A percentile compares a stretch with the other conserved stretches of the same genome.
These are phyloP conservation scores for Syngnathus typhle DNA, from an alignment of 2,113 vertebrate species.

Conservation along the genomic window DNA sequence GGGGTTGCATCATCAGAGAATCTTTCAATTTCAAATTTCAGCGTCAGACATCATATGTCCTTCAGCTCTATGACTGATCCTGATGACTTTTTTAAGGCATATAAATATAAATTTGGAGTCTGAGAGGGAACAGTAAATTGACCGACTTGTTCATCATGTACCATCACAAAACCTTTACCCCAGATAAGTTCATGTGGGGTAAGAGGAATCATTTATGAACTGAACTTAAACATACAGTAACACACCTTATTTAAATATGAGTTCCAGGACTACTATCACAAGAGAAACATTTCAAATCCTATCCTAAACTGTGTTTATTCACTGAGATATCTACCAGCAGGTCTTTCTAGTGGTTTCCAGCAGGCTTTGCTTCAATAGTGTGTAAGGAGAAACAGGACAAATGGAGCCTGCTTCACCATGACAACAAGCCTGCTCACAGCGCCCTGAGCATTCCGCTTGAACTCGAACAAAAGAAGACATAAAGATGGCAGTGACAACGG, in stretches of 20 bases:
- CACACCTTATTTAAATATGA: background rate
- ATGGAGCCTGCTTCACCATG: too few species aligned
- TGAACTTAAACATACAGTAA: slow-evolving; percentile 4
- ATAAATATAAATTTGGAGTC: slow-evolving; percentile 12
- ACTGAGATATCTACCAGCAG: background rate
- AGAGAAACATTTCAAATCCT: background rate
- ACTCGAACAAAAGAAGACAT: too few species aligned
- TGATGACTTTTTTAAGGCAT: slow-evolving; percentile 13
- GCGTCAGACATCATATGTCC: background rate
- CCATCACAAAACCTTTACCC: slow-evolving; percentile 3
- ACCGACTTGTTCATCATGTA: background rate
- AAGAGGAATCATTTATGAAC: slow-evolving; percentile 16
- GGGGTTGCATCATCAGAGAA: background rate
- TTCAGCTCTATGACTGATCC: background rate
- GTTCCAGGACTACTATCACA: background rate
- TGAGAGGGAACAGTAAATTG: slow-evolving; percentile 24
- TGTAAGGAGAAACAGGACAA: background rate
- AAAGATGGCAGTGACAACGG: too few species aligned
- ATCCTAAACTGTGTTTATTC: too few species aligned
- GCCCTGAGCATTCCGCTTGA: background rate
- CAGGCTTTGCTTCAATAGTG: background rate
- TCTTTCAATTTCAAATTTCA: background rate
- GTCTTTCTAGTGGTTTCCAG: background rate
- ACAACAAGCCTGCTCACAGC: background rate
- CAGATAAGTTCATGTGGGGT: background rate